phyloP scores from a whole-genome alignment of 2,888 invertebrate genomes.

The Pedicia rivosa region DNA sequence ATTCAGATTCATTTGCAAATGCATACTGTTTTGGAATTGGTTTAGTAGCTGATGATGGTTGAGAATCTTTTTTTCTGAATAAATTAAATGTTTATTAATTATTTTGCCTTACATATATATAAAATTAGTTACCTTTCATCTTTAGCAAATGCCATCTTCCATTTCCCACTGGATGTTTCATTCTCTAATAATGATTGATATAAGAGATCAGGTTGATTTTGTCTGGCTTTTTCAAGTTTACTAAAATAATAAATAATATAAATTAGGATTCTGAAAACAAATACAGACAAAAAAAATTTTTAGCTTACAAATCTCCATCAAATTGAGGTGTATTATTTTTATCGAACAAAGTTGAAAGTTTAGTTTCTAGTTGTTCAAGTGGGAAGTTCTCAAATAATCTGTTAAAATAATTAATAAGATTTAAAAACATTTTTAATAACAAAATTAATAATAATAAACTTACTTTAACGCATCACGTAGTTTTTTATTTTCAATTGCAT shows the following conservation, averaged over 20 bases:
- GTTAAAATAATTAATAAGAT: slow-evolving; percentile 8
- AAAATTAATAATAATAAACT: slow-evolving; percentile 11
- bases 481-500: slow-evolving; percentile 44
- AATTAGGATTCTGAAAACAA: slow-evolving; percentile 21
- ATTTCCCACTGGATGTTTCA: slow-evolving; percentile 27
- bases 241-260: background rate
- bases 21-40: slow-evolving; percentile 8
- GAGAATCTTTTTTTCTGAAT: slow-evolving; percentile 6
- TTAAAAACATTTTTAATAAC: background rate
- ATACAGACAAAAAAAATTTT: too few species aligned
- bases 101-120: too few species aligned
- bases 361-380: slow-evolving; percentile 32
- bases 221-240: slow-evolving; percentile 1
- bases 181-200: slow-evolving; percentile 1
- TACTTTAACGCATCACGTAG: slow-evolving; percentile 52
- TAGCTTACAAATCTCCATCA: too few species aligned
- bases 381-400: slow-evolving; percentile 51
- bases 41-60: slow-evolving; percentile 5
- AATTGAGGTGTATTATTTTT: slow-evolving; percentile 10
- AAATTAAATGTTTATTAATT: too few species aligned
- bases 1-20: slow-evolving; percentile 9
- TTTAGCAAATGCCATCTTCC: slow-evolving; percentile 42
- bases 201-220: background rate
- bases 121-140: slow-evolving; percentile 16
- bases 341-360: slow-evolving; percentile 19